Conservation (phyloP, 2,797 vertebrate species). For the Poecilia picta region DNA sequence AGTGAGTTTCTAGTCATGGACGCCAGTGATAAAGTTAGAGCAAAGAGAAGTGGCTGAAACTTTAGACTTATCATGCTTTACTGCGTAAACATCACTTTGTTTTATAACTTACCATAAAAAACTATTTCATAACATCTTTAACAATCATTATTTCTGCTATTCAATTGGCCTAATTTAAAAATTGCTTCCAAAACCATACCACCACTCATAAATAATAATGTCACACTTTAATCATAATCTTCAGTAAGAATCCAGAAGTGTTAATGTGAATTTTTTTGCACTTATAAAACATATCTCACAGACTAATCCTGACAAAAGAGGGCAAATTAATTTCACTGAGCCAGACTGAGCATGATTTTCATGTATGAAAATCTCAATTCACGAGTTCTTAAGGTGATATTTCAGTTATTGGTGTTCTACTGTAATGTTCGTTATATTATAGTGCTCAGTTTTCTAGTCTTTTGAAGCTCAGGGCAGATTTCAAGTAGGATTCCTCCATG, state of each 20-base stretch:
- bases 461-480: background rate
- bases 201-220: background rate
- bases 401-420: background rate
- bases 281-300: background rate
- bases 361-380: background rate
- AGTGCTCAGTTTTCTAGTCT: background rate
- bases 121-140: background rate
- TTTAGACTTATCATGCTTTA: slow-evolving; percentile 5
- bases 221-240: background rate
- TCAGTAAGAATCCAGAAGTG: background rate
- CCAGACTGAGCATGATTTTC: background rate
- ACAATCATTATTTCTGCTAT: background rate
- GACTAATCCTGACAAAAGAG: background rate
- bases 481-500: background rate
- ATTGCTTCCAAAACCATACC: background rate
- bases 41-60: slow-evolving; percentile 1
- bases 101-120: slow-evolving; percentile 7
- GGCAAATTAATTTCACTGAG: background rate
- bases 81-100: slow-evolving; percentile 7
- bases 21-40: background rate
- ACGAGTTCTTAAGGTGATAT: background rate
- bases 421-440: background rate
- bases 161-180: background rate
- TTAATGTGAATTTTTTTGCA: background rate
- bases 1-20: background rate